phyloP scores from a whole-genome alignment of 35 echinoderm and acorn worm species.

The Hemicentrotus pulcherrimus region DNA sequence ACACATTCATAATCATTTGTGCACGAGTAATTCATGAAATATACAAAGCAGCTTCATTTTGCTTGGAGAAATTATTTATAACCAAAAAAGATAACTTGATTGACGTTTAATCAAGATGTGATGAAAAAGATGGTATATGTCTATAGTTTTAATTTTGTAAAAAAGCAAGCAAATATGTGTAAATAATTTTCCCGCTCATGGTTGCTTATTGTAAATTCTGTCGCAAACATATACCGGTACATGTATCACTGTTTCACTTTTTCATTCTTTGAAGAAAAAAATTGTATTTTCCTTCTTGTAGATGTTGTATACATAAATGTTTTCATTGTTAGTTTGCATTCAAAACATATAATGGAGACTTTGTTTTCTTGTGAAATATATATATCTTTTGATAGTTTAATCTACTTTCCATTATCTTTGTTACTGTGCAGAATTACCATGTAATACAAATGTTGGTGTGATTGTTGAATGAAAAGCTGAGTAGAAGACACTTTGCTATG shows the following conservation, averaged over 20 bases:
- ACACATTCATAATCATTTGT: background rate
- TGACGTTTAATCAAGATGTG: background rate
- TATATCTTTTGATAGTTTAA: slow-evolving; percentile 5
- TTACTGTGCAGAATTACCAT: background rate
- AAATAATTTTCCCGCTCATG: background rate
- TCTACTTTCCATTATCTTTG: background rate
- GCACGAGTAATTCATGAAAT: background rate
- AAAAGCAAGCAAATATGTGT: background rate
- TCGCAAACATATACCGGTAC: background rate
- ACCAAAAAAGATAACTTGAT: background rate
- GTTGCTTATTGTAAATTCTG: background rate
- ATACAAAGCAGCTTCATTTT: background rate
- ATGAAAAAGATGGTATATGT: background rate
- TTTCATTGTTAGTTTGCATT: background rate
- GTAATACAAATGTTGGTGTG: slow-evolving; percentile 9
- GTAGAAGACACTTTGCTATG: background rate
- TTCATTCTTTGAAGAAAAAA: background rate
- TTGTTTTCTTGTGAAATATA: background rate
- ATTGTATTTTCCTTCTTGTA: background rate
- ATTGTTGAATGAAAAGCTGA: background rate
- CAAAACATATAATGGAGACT: background rate
- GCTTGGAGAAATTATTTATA: background rate
- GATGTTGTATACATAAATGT: background rate
- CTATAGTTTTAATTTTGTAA: background rate
- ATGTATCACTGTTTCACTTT: background rate